These are phyloP conservation scores for Enteromius trimaculatus DNA, from an alignment of 2,797 vertebrate genomes.

Conservation along the genomic window DNA sequence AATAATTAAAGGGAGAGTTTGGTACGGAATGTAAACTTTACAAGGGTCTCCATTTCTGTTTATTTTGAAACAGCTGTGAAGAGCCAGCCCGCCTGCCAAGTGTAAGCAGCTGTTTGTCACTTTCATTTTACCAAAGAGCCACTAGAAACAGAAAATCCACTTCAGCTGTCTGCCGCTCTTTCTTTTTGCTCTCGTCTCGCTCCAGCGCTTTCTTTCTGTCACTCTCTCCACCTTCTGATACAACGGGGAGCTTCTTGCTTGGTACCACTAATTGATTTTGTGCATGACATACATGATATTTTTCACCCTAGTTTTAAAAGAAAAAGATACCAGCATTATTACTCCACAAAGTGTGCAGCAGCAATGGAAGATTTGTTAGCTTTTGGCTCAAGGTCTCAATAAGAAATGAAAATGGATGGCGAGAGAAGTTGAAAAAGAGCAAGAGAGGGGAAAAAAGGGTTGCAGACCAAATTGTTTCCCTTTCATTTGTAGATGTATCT, in stretches of 20 bases:
- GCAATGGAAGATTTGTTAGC: constrained; percentile 45
- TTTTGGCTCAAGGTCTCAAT: constrained; percentile 36
- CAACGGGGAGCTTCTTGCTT: not conserved
- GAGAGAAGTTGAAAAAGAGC: not conserved
- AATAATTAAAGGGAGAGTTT: constrained; percentile 80
- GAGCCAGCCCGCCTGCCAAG: constrained; percentile 79
- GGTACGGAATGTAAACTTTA: constrained; percentile 77
- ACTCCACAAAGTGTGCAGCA: not conserved
- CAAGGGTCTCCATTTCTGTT: constrained; percentile 75
- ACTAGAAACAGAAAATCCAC: constrained; percentile 64
- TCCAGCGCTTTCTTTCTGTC: not conserved
- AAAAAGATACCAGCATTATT: not conserved
- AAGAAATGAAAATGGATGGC: not conserved
- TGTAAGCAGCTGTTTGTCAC: constrained; percentile 82
- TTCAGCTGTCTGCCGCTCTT: constrained; percentile 45
- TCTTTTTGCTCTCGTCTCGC: not conserved
- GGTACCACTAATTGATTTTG: constrained; percentile 40
- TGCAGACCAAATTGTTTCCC: constrained; percentile 35
- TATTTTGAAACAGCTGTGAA: constrained; percentile 82
- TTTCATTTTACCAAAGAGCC: constrained; percentile 65
- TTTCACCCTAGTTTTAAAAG: constrained; percentile 1
- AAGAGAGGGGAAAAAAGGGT: not conserved
- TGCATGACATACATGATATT: not conserved
- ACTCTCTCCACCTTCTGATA: not conserved
- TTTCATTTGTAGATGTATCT: constrained; percentile 41